These are phyloP conservation scores for Drosophila sp. DNA, from an alignment of 1,140 invertebrate genomes.

Conservation along the genomic window DNA sequence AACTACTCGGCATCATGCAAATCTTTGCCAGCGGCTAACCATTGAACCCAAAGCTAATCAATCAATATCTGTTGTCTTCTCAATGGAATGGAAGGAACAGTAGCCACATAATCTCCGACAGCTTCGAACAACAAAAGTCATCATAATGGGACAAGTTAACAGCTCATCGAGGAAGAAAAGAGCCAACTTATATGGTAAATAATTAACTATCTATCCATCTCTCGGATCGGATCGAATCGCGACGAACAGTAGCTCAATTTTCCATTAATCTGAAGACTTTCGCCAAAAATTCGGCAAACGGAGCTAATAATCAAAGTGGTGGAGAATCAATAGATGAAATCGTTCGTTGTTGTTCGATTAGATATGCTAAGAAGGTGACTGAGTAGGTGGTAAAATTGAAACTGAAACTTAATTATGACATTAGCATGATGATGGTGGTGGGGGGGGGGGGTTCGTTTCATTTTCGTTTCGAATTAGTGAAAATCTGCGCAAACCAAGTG, in stretches of 20 bases:
- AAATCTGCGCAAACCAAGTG: neutral
- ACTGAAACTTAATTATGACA: conserved; percentile 1
- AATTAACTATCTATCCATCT: neutral
- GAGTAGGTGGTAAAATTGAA: conserved; percentile 7
- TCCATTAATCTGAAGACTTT: neutral
- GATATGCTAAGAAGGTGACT: conserved; percentile 2
- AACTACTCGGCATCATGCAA: conserved; percentile 41
- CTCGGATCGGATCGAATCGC: neutral
- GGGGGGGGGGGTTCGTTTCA: neutral
- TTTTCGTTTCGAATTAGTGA: neutral
- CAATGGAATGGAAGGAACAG: neutral
- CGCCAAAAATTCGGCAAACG: neutral
- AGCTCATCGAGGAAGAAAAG: neutral
- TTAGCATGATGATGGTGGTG: neutral
- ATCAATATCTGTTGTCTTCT: conserved; percentile 37
- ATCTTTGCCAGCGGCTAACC: conserved; percentile 39
- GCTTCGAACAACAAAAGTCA: conserved; percentile 1
- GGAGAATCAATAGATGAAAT: neutral
- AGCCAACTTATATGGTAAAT: conserved; percentile 1
- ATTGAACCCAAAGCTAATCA: conserved; percentile 40
- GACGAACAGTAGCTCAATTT: conserved; percentile 3
- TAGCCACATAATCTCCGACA: neutral
- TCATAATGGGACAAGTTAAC: conserved; percentile 12
- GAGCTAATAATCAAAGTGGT: neutral
- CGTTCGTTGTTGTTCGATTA: conserved; percentile 3